phyloP scores from a whole-genome alignment of 1,140 invertebrate genomes.

The Helicoverpa zea region DNA sequence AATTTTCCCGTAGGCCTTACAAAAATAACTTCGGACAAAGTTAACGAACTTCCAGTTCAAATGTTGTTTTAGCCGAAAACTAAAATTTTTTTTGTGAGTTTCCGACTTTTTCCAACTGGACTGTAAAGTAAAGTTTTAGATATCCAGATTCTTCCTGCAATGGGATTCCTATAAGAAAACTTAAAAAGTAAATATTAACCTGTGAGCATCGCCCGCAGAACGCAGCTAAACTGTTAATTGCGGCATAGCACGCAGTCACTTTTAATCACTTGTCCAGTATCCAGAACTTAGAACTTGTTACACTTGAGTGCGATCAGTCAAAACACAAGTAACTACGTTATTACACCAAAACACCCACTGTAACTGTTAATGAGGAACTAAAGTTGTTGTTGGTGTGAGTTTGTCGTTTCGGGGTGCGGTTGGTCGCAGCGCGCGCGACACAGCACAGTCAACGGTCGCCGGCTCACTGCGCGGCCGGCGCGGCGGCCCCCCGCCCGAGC shows the following conservation, averaged over 20 bases:
- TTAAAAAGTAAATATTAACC: conserved; percentile 79
- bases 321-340: conserved; percentile 76
- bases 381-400: conserved; percentile 72
- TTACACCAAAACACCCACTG: conserved; percentile 79
- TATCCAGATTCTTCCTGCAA: conserved; percentile 38
- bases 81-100: conserved; percentile 17
- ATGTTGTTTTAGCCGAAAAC: conserved; percentile 6
- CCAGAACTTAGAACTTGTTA: conserved; percentile 68
- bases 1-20: not conserved
- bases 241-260: conserved; percentile 83
- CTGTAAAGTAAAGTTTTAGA: not conserved
- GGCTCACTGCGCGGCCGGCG: conserved; percentile 81
- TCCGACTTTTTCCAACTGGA: conserved; percentile 1
- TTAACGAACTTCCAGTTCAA: conserved; percentile 13
- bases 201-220: conserved; percentile 84
- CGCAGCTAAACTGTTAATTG: conserved; percentile 79
- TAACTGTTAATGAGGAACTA: conserved; percentile 80
- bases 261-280: conserved; percentile 81
- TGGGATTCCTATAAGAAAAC: conserved; percentile 68
- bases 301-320: conserved; percentile 76
- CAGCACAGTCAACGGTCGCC: conserved; percentile 80
- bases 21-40: conserved; percentile 21
- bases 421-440: conserved; percentile 70
- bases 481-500: conserved; percentile 69
- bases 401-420: conserved; percentile 71